A percentile compares a stretch with the other conserved stretches of the same genome.
These are phyloP conservation scores for Papilio aristodemus DNA, from an alignment of 1,140 invertebrate genomes.

Conservation along the genomic window DNA sequence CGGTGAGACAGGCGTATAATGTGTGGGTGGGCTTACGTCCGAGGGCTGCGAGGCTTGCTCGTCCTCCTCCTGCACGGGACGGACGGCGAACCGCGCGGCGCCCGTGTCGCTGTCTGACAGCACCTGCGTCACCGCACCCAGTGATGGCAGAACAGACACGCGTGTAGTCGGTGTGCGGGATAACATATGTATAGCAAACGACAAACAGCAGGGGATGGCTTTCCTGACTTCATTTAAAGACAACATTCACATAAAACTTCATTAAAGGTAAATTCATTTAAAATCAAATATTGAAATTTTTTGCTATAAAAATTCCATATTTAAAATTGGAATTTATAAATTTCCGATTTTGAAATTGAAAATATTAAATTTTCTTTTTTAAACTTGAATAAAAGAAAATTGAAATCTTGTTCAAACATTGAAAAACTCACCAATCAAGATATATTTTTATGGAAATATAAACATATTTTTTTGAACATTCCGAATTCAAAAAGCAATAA, in stretches of 20 bases:
- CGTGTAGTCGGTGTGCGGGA: conserved; percentile 14
- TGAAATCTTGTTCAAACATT: too few species aligned
- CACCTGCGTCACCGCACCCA: conserved; percentile 61
- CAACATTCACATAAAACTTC: too few species aligned
- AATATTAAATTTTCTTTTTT: background rate
- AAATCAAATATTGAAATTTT: too few species aligned
- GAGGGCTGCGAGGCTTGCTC: conserved; percentile 68
- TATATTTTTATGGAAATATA: too few species aligned
- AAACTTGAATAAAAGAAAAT: too few species aligned
- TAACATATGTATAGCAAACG: conserved; percentile 21
- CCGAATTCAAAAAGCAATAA: too few species aligned
- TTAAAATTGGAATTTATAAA: background rate
- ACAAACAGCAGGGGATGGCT: conserved; percentile 18
- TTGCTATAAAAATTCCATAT: too few species aligned
- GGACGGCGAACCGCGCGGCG: conserved; percentile 67
- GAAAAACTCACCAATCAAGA: too few species aligned
- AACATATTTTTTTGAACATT: too few species aligned
- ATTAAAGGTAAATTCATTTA: too few species aligned
- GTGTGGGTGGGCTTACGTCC: conserved; percentile 65
- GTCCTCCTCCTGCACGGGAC: conserved; percentile 75
- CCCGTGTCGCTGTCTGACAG: conserved; percentile 76
- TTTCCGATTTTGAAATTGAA: background rate
- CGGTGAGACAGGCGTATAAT: conserved; percentile 40
- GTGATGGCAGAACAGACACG: conserved; percentile 30
- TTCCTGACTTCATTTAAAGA: conserved; percentile 18